Evolutionary conservation across 1,140 invertebrate species (phyloP).

Genomic region (Aphaenogaster ashmeadi): DNA sequence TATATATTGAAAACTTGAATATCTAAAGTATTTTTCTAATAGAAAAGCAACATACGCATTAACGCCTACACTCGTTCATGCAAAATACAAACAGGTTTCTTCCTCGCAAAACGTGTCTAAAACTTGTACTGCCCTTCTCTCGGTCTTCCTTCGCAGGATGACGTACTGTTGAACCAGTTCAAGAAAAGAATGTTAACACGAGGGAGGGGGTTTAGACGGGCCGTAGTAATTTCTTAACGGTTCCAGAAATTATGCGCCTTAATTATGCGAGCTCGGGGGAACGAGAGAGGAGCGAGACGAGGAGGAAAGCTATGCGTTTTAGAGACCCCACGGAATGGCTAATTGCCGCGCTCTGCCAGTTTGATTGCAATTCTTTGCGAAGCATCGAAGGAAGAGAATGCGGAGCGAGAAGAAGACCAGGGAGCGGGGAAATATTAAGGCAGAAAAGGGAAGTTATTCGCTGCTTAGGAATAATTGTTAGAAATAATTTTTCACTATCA

Average conservation of each 20-base stretch:
- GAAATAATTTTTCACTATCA: constrained; percentile 74
- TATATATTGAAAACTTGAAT: neutral
- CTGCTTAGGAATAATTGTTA: constrained; percentile 71
- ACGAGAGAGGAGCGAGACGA: constrained; percentile 2
- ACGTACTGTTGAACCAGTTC: constrained; percentile 69
- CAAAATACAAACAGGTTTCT: constrained; percentile 70
- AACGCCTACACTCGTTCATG: constrained; percentile 45
- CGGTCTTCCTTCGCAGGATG: constrained; percentile 12
- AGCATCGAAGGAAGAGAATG: constrained; percentile 51
- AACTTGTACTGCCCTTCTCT: constrained; percentile 45
- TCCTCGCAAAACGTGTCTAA: constrained; percentile 30
- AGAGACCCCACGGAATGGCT: constrained; percentile 68
- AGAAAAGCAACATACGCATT: constrained; percentile 4
- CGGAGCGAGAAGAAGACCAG: neutral
- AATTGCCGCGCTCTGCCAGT: constrained; percentile 68
- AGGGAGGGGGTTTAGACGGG: neutral
- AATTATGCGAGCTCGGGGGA: constrained; percentile 67
- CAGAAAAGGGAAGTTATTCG: constrained; percentile 6
- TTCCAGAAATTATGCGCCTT: constrained; percentile 70
- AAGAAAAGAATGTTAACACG: constrained; percentile 62
- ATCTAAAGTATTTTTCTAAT: neutral
- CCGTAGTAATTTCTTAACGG: constrained; percentile 74
- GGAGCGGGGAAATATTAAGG: neutral
- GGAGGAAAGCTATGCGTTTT: constrained; percentile 58
- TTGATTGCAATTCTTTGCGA: constrained; percentile 72